Evolutionary conservation across 2,888 invertebrate species (phyloP).

Genomic region (Dasysyrphus albostriatus): DNA sequence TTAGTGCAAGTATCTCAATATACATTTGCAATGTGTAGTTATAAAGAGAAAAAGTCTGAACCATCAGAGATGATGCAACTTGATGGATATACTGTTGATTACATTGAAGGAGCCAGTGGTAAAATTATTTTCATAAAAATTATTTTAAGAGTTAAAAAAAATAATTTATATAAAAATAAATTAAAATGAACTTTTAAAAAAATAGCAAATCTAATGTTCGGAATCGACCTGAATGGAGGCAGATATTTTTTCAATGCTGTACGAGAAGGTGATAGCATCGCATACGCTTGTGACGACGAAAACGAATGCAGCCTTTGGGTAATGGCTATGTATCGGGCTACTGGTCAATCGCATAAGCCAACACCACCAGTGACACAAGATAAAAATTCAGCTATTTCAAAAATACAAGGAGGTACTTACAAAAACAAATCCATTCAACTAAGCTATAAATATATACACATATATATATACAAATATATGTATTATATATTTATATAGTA

Average conservation of each 20-base stretch:
- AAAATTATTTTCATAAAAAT: slow-evolving; percentile 77
- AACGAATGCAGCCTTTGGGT: slow-evolving; percentile 99
- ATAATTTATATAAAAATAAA: too few relatives aligned
- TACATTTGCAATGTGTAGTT: slow-evolving; percentile 99
- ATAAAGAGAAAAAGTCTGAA: slow-evolving; percentile 99
- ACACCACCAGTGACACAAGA: slow-evolving; percentile 95
- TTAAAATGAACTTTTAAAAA: neutral
- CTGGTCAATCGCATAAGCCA: slow-evolving; percentile 99
- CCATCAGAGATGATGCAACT: slow-evolving; percentile 99
- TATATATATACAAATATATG: slow-evolving; percentile 27
- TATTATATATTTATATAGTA: neutral
- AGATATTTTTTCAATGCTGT: slow-evolving; percentile 99
- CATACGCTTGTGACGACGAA: slow-evolving; percentile 98
- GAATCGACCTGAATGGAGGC: slow-evolving; percentile 96
- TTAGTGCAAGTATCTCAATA: slow-evolving; percentile 99
- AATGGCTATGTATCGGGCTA: slow-evolving; percentile 99
- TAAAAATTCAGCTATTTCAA: slow-evolving; percentile 93
- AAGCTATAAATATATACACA: slow-evolving; percentile 20
- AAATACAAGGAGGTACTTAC: slow-evolving; percentile 90
- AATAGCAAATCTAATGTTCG: slow-evolving; percentile 95
- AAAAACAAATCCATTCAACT: slow-evolving; percentile 72
- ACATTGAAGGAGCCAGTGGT: slow-evolving; percentile 98
- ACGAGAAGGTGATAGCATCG: slow-evolving; percentile 98
- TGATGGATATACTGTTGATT: slow-evolving; percentile 99
- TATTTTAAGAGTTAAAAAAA: slow-evolving; percentile 1